Evolutionary conservation across 2,797 vertebrate genomes (phyloP).

Genomic region (Chiropotes sagulatus): DNA sequence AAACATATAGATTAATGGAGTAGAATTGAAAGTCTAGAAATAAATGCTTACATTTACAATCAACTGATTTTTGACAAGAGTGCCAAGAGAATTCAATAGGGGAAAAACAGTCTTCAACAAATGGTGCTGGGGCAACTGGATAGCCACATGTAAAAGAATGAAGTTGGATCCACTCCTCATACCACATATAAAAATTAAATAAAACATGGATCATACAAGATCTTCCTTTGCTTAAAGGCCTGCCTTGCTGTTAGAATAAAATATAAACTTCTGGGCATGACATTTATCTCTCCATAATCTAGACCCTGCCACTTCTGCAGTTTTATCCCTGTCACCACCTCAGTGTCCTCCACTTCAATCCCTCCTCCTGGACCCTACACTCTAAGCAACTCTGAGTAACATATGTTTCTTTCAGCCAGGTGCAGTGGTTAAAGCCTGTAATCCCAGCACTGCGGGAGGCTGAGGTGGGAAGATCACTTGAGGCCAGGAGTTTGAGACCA

Average conservation of each 20-base stretch:
- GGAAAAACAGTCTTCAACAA: not conserved
- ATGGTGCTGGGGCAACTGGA: not conserved
- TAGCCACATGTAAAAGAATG: not conserved
- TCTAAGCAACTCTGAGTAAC: not conserved
- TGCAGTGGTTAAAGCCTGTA: not conserved
- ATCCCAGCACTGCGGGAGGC: not conserved
- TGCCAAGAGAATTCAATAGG: not conserved
- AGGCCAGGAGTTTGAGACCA: not conserved
- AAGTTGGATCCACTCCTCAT: not conserved
- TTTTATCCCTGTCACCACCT: not conserved
- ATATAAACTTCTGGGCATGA: not conserved
- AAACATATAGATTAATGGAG: not conserved
- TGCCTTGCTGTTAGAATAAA: not conserved
- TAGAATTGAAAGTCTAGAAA: not conserved
- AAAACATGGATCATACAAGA: not conserved
- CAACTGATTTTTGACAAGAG: conserved; percentile 30
- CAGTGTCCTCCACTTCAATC: not conserved
- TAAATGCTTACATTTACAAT: conserved; percentile 1
- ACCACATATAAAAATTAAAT: not conserved
- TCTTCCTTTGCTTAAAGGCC: not conserved
- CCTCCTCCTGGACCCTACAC: not conserved
- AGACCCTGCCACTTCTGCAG: not conserved
- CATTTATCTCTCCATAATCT: not conserved
- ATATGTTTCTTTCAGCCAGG: not conserved
- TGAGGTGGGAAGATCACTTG: not conserved